phyloP scores from a whole-genome alignment of 2,888 invertebrate species.

The Charanyca ferruginea region DNA sequence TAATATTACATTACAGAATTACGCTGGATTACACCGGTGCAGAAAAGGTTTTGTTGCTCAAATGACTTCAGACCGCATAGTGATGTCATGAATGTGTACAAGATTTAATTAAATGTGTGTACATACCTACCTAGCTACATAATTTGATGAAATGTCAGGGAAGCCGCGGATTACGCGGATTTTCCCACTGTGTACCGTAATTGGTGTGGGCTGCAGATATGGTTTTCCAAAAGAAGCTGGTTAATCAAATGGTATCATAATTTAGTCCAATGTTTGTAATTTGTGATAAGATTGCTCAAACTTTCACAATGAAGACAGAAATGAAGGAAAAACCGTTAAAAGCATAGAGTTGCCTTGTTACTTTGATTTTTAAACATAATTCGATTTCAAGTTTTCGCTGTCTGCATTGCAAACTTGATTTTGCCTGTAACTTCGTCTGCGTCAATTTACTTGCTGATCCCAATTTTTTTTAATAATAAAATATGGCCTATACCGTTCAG shows the following conservation, averaged over 20 bases:
- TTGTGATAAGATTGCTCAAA: too few species aligned
- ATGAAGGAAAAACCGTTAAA: too few species aligned
- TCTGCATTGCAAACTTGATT: too few species aligned
- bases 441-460: too few species aligned
- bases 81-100: slow-evolving; percentile 56
- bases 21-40: slow-evolving; percentile 44
- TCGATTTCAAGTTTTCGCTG: too few species aligned
- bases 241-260: neutral
- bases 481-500: too few species aligned
- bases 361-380: too few species aligned
- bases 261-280: too few species aligned
- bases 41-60: slow-evolving; percentile 59
- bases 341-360: too few species aligned
- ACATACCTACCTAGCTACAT: slow-evolving; percentile 41
- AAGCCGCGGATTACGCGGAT: slow-evolving; percentile 38
- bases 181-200: slow-evolving; percentile 14
- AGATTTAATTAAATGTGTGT: slow-evolving; percentile 73
- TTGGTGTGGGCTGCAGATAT: slow-evolving; percentile 10
- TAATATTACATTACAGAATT: slow-evolving; percentile 42
- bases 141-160: slow-evolving; percentile 49
- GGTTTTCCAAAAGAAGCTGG: neutral
- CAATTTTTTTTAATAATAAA: too few species aligned
- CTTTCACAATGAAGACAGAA: too few species aligned
- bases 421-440: too few species aligned
- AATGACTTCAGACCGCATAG: slow-evolving; percentile 66